Evolutionary conservation across 2,888 invertebrate genomes (phyloP).

Genomic region (Endotricha flammealis): DNA sequence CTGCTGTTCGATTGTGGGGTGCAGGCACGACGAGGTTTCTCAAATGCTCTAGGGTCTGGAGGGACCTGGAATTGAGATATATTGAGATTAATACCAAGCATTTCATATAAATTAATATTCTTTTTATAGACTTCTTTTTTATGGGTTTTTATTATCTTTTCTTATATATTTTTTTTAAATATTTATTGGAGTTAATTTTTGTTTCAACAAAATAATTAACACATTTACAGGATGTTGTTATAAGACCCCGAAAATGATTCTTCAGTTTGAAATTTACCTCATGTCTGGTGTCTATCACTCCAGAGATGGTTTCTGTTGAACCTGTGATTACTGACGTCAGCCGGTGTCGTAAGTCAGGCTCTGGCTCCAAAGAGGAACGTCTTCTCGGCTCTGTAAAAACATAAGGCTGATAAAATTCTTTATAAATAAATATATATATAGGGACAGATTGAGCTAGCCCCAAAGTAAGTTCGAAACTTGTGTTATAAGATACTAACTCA

Average conservation of each 20-base stretch:
- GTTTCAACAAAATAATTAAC: too few species aligned
- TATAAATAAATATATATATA: not conserved
- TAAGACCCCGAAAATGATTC: too few species aligned
- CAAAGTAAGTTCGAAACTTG: too few species aligned
- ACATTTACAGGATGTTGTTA: too few species aligned
- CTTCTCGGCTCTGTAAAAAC: constrained; percentile 49
- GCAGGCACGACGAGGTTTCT: constrained; percentile 65
- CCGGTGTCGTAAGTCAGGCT: constrained; percentile 63
- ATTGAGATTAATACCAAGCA: too few species aligned
- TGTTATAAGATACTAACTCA: too few species aligned
- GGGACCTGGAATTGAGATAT: constrained; percentile 58
- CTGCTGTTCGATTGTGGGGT: constrained; percentile 67
- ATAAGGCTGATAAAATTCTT: not conserved
- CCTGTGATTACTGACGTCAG: constrained; percentile 81
- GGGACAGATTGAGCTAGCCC: too few species aligned
- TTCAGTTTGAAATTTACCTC: constrained; percentile 61
- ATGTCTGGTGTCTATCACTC: constrained; percentile 82
- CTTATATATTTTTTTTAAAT: too few species aligned
- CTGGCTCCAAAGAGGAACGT: constrained; percentile 64
- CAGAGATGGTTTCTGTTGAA: constrained; percentile 85
- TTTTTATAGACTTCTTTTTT: too few species aligned
- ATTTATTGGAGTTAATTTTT: too few species aligned
- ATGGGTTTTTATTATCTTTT: too few species aligned
- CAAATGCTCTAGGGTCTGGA: constrained; percentile 67
- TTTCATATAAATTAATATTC: too few species aligned